Base-by-base conservation (phyloP, 23 tunicate genomes). In the Botrylloides violaceus region DNA sequence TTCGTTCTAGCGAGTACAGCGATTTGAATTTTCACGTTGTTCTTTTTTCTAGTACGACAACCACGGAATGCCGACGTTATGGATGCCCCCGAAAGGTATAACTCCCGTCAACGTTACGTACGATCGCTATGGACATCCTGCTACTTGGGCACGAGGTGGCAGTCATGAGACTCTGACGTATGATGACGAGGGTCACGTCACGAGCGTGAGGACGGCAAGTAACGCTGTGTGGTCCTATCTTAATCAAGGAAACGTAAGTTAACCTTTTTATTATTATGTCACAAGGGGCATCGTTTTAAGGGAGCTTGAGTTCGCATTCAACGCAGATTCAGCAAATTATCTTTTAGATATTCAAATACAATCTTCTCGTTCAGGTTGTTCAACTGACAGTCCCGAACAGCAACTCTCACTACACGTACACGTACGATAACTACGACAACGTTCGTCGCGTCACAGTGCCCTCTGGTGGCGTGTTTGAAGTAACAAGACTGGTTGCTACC, bases 101-200 rank as follows among this genome's bases (percentile, higher is more conserved):
- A 73, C 83, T 31, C 88, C 96, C 34, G 96, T 88, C 0, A 88
- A 88, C 59, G 96, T 88, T 24, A 88, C 88, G 7, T 88, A 88
- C 66, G 88, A 88, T 76, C 32, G 36, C 43, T 55, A 32, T 9
- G 96, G 96, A 15, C 87, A 88, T 76, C 79, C 88, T 1, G 70
- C 48, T 47, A 88, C 96, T 64, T 88, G 96, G 96, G 87, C 81
- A 48, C 64, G 88, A 15, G 96, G 96, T 28, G 53, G 57, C 49
- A 59, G 71, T 63, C 87, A 58, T 66, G 96, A 81, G 36, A 27
- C 39, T 3, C 43, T 82, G 18, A 36, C 49, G 2, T 88, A 88
- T 34, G 96, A 81, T 76, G 80, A 61, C 5, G 66, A 49, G 15
- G 88, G 87, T 30, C 65, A 77, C 29, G 23, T 72, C 38, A 81